Conservation (phyloP, 2,113 vertebrate genomes). For the Willisornis vidua region DNA sequence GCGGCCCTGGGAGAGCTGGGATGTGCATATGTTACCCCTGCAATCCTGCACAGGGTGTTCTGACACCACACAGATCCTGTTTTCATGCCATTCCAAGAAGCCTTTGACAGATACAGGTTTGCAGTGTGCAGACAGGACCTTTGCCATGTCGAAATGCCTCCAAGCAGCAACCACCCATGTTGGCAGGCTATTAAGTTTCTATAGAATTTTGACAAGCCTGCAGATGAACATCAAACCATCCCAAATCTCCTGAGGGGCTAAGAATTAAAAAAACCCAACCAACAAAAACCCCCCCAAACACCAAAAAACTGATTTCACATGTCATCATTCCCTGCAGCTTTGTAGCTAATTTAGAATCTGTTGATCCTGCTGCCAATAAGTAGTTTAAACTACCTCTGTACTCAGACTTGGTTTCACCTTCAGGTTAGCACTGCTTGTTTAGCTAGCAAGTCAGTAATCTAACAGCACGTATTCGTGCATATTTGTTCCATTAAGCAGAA, state of each 20-base stretch:
- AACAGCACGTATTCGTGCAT: background rate
- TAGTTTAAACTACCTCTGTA: constrained; percentile 27
- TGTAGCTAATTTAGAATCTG: constrained; percentile 65
- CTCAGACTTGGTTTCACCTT: background rate
- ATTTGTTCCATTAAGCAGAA: constrained; percentile 9
- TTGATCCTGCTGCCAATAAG: constrained; percentile 66
- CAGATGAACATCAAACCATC: constrained; percentile 62
- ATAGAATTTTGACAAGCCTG: constrained; percentile 53
- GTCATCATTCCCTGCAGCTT: constrained; percentile 51
- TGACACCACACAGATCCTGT: background rate
- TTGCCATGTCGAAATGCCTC: constrained; percentile 55
- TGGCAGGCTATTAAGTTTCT: constrained; percentile 63
- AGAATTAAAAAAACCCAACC: background rate
- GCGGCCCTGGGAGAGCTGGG: background rate
- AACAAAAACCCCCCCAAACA: background rate
- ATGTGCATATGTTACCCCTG: background rate
- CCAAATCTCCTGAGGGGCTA: constrained; percentile 35
- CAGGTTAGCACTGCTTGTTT: background rate
- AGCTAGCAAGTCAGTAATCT: background rate
- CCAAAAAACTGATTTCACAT: background rate
- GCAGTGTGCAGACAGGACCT: constrained; percentile 3
- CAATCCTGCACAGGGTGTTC: background rate
- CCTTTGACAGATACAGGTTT: constrained; percentile 12
- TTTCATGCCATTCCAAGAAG: constrained; percentile 52
- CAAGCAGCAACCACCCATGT: constrained; percentile 59